Evolutionary conservation across 2,797 vertebrate species (phyloP).

Genomic region (Mionectes olivaceus): DNA sequence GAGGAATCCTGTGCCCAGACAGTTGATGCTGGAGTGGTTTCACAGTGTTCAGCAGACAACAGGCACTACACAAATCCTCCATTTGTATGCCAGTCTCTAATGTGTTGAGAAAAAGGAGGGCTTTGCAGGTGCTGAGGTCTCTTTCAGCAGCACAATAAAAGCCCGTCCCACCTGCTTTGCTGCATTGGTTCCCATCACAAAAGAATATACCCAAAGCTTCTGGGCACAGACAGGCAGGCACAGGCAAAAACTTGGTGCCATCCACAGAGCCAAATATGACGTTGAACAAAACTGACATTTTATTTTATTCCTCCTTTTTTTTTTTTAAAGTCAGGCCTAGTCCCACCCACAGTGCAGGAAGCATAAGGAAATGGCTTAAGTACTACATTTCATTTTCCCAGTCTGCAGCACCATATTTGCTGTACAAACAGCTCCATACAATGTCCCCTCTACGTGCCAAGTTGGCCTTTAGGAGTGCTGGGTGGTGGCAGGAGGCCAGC

Average conservation of each 20-base stretch:
- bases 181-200: not conserved
- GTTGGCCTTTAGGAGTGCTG: not conserved
- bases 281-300: not conserved
- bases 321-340: not conserved
- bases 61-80: not conserved
- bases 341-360: not conserved
- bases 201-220: not conserved
- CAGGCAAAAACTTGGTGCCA: not conserved
- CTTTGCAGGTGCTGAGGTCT: not conserved
- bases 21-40: not conserved
- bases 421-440: not conserved
- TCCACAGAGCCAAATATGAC: not conserved
- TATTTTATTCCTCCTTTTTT: not conserved
- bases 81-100: not conserved
- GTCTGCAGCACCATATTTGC: not conserved
- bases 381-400: not conserved
- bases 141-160: not conserved
- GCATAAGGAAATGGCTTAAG: not conserved
- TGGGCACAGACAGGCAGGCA: not conserved
- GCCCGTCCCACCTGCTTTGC: not conserved
- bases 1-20: not conserved
- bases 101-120: not conserved
- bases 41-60: not conserved
- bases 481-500: slow-evolving; percentile 12
- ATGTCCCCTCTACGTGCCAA: not conserved